Base-by-base conservation (phyloP, 2,113 vertebrate species). In the Arizona elegans region DNA sequence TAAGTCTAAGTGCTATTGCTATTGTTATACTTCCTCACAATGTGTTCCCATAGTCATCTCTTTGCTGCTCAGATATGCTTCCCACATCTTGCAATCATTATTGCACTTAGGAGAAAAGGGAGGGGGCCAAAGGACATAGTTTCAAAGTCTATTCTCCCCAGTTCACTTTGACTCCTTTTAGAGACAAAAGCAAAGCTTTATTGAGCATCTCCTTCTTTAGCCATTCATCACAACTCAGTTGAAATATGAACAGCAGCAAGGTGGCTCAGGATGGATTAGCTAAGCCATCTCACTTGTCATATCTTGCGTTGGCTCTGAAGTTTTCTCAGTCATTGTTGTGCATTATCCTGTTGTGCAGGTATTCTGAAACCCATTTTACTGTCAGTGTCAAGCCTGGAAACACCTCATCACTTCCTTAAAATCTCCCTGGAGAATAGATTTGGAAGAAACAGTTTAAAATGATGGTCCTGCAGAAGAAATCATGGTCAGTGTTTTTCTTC, bases 31-130 rank as follows among this genome's bases (percentile, higher is more conserved):
- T 97, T 96, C 96, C 94, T 97, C 95, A 96, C 94, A 95, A 95
- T 94, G 85, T 0, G 0, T 94, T 97, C 92, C 95, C 86, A 87
- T 97, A 93, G 96, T 96, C 75, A 90, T 95, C 90, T 95, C 50
- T 81, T 95, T 95, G 93, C 95, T 95, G 94, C 86, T 96, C 91
- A 95, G 94, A 96, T 93, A 95, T 62, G 91, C 95, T 95, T 95
- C 92, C 94, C 96, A 96, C 97, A 97, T 97, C 96, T 97, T 97
- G 96, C 13, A 97, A 96, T 95, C 96, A 96, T 97, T 97, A 96
- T 94, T 12, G 55, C 12, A 91, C 94, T 93, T 96, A 33, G 54
- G 96, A 96, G 95, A 96, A 94, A 92, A 96, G 95, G 47, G 47
- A 93, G 94, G 94, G 96, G 56, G 94, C 91, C 96, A 96, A 95